Evolutionary conservation across 2,797 vertebrate species (phyloP).

Genomic region (Crenuchus spilurus): DNA sequence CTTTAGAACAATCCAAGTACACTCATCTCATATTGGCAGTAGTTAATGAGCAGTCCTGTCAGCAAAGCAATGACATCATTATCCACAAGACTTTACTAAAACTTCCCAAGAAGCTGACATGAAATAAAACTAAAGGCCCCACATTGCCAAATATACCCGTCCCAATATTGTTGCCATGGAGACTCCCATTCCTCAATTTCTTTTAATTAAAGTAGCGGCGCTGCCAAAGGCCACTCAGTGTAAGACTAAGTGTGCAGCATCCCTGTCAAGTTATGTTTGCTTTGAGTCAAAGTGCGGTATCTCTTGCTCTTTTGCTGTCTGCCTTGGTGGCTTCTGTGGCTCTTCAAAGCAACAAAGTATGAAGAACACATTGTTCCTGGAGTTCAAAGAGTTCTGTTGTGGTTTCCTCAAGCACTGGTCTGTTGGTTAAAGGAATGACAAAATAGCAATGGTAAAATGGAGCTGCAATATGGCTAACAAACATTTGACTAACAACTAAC

Average conservation of each 20-base stretch:
- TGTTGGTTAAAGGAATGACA: background rate
- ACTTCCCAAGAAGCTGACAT: background rate
- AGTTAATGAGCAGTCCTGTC: conserved; percentile 33
- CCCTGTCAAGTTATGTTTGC: conserved; percentile 66
- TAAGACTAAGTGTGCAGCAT: conserved; percentile 48
- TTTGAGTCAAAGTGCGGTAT: conserved; percentile 61
- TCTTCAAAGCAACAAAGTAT: conserved; percentile 1
- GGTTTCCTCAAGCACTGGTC: background rate
- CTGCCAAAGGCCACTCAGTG: conserved; percentile 67
- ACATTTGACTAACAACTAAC: too few relatives aligned
- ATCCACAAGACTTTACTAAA: conserved; percentile 21
- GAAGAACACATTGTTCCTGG: background rate
- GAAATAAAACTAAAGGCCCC: background rate
- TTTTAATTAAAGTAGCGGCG: conserved; percentile 74
- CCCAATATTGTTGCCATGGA: conserved; percentile 71
- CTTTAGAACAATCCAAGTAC: conserved; percentile 19
- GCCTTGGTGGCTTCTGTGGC: background rate
- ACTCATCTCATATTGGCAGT: conserved; percentile 17
- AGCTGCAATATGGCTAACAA: background rate
- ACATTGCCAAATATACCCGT: conserved; percentile 52
- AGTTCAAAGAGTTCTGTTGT: background rate
- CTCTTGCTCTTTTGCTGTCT: conserved; percentile 25
- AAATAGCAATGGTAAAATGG: too few relatives aligned
- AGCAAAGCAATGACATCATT: conserved; percentile 18
- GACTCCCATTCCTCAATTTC: conserved; percentile 65